Evolutionary conservation across 2,888 invertebrate genomes (phyloP).

Genomic region (Xestoiulus laeticollis): DNA sequence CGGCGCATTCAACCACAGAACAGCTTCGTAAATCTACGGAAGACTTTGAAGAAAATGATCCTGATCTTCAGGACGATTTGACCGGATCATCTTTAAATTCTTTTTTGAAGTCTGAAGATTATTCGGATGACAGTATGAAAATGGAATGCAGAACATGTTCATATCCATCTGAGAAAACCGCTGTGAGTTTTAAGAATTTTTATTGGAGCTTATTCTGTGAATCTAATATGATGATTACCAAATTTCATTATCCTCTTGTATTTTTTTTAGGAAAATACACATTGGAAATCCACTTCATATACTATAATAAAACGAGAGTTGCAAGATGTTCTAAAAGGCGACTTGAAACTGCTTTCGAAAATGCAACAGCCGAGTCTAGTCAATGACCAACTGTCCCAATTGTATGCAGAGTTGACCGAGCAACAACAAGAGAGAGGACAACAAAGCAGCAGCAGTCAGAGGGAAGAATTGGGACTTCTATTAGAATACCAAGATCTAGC

Average conservation of each 20-base stretch:
- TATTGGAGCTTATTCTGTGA: not conserved
- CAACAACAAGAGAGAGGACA: slow-evolving; percentile 14
- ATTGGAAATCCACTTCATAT: slow-evolving; percentile 64
- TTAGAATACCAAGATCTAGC: slow-evolving; percentile 14
- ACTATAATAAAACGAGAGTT: slow-evolving; percentile 70
- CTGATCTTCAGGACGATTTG: slow-evolving; percentile 49
- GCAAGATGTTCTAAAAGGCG: slow-evolving; percentile 72
- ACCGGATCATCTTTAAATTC: slow-evolving; percentile 53
- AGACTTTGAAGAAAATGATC: not conserved
- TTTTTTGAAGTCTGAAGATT: slow-evolving; percentile 62
- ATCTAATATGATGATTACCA: too few relatives aligned
- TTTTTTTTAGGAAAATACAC: not conserved
- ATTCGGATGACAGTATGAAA: slow-evolving; percentile 61
- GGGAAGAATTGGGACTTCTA: not conserved
- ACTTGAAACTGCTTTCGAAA: slow-evolving; percentile 69
- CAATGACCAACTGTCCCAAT: slow-evolving; percentile 76
- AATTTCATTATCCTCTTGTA: not conserved
- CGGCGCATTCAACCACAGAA: slow-evolving; percentile 6
- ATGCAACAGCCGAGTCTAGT: slow-evolving; percentile 74
- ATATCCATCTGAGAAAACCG: slow-evolving; percentile 27
- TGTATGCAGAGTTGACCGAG: slow-evolving; percentile 70
- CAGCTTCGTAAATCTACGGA: not conserved
- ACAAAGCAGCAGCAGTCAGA: not conserved
- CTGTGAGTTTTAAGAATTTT: not conserved
- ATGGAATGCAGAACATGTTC: slow-evolving; percentile 34